phyloP scores from a whole-genome alignment of 2,888 invertebrate genomes.

The Sarcophaga carnaria region DNA sequence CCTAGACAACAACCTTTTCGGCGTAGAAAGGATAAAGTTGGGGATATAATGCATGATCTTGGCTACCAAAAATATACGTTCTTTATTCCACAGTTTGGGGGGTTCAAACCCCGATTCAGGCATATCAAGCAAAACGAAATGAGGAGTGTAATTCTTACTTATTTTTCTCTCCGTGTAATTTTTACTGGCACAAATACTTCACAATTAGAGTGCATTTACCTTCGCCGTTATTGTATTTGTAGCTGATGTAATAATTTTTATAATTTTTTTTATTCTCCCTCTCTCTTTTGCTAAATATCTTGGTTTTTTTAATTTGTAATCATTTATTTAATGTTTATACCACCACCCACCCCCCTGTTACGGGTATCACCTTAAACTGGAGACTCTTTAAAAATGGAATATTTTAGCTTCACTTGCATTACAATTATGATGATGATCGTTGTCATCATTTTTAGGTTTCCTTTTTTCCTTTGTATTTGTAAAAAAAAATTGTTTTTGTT shows the following conservation, averaged over 20 bases:
- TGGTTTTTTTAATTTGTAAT: constrained; percentile 39
- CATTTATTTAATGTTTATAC: constrained; percentile 13
- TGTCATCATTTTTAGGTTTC: constrained; percentile 42
- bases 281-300: not conserved
- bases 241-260: constrained; percentile 16
- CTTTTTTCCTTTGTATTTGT: not conserved
- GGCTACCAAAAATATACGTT: too few species aligned
- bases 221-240: constrained; percentile 4
- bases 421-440: constrained; percentile 44
- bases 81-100: too few species aligned
- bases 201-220: not conserved
- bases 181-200: constrained; percentile 10
- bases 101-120: too few species aligned
- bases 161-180: not conserved
- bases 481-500: not conserved
- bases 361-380: not conserved
- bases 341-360: not conserved
- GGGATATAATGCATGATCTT: too few species aligned
- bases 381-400: not conserved
- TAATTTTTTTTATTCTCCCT: constrained; percentile 7
- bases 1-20: too few species aligned
- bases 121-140: too few species aligned
- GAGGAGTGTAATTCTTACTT: not conserved
- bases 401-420: not conserved
- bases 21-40: too few species aligned